phyloP scores from a whole-genome alignment of 2,113 vertebrate genomes.

The pig (Sus scrofa) region T2T-Sscrofa CM000812.6:80049501-80050000 shows the following conservation, averaged over 20 bases:
- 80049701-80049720: too few relatives aligned
- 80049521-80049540: not conserved
- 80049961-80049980: conserved; percentile 54
- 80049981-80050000: conserved; percentile 14
- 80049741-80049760: too few relatives aligned
- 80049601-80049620: too few relatives aligned
- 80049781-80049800: not conserved
- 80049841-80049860: not conserved
- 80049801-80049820: not conserved
- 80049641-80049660: too few relatives aligned
- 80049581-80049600: too few relatives aligned
- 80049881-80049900: conserved; percentile 37
- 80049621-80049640: too few relatives aligned
- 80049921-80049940: conserved; percentile 41
- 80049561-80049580: too few relatives aligned
- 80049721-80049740: too few relatives aligned
- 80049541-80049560: not conserved
- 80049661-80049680: too few relatives aligned
- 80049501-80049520: not conserved
- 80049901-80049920: conserved; percentile 41
- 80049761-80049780: too few relatives aligned
- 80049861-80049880: conserved; percentile 13
- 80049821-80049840: not conserved
- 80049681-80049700: too few relatives aligned
- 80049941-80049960: conserved; percentile 67